Percentiles rank a stretch among this genome's conserved stretches.
phyloP scores from a whole-genome alignment of 2,113 vertebrate species.

The Microtus ochrogaster region DNA sequence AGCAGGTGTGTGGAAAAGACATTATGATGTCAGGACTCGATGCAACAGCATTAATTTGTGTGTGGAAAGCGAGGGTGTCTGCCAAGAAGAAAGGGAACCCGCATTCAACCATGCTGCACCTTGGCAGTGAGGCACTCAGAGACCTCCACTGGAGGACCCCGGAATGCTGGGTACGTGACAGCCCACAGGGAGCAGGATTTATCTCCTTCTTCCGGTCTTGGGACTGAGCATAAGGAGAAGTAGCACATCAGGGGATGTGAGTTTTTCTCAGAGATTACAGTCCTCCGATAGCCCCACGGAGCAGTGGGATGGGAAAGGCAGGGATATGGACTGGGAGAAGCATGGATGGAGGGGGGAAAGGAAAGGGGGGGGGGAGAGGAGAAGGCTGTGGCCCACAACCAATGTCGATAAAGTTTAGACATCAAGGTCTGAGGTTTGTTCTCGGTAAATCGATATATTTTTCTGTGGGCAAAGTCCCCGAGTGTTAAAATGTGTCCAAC shows the following conservation, averaged over 20 bases:
- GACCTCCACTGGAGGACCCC: conserved; percentile 40
- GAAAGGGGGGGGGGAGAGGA: background rate
- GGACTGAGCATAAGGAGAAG: conserved; percentile 77
- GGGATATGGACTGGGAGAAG: too few relatives aligned
- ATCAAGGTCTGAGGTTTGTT: background rate
- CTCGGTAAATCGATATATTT: conserved; percentile 67
- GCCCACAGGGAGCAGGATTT: conserved; percentile 47
- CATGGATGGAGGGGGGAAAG: too few relatives aligned
- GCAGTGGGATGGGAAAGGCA: background rate
- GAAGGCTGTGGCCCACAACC: background rate
- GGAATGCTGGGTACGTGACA: background rate
- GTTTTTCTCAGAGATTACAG: background rate
- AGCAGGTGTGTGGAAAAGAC: conserved; percentile 84
- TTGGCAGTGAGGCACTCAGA: conserved; percentile 43
- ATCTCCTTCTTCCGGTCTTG: conserved; percentile 55
- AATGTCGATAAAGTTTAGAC: background rate
- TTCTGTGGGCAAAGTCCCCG: conserved; percentile 77
- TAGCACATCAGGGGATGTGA: background rate
- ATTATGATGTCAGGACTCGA: conserved; percentile 82
- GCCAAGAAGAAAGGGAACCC: conserved; percentile 82
- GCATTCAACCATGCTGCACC: conserved; percentile 74
- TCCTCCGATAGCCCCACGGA: too few relatives aligned
- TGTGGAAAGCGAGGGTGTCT: conserved; percentile 76
- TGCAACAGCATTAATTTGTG: conserved; percentile 84
- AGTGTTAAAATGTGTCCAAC: conserved; percentile 73